Evolutionary conservation across 2,797 vertebrate genomes (phyloP).

Genomic region (Anguilla anguilla): DNA sequence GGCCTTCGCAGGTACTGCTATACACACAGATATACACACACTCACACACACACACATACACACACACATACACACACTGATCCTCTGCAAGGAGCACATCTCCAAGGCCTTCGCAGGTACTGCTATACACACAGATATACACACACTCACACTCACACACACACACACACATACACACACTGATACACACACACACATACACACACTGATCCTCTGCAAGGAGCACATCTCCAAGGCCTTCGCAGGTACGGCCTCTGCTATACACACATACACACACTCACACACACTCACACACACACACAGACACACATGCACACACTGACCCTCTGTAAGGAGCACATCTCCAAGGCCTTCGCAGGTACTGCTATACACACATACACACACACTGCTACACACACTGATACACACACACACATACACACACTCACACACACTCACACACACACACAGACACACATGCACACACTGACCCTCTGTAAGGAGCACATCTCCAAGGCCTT

Average conservation of each 20-base stretch:
- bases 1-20: too few species aligned
- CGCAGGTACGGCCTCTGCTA: conserved; percentile 72
- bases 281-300: background rate
- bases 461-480: background rate
- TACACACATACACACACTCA: background rate
- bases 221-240: conserved; percentile 67
- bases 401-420: background rate
- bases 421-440: background rate
- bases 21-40: too few species aligned
- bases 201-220: background rate
- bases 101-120: too few species aligned
- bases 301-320: background rate
- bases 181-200: too few species aligned
- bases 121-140: too few species aligned
- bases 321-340: background rate
- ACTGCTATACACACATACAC: too few species aligned
- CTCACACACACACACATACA: too few species aligned
- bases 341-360: conserved; percentile 83
- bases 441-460: background rate
- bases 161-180: too few species aligned
- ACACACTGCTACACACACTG: background rate
- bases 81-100: too few species aligned
- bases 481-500: conserved; percentile 66
- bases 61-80: too few species aligned
- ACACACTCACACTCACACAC: too few species aligned